phyloP scores from a whole-genome alignment of 2,113 vertebrate species.

The Ctenomys sociabilis region DNA sequence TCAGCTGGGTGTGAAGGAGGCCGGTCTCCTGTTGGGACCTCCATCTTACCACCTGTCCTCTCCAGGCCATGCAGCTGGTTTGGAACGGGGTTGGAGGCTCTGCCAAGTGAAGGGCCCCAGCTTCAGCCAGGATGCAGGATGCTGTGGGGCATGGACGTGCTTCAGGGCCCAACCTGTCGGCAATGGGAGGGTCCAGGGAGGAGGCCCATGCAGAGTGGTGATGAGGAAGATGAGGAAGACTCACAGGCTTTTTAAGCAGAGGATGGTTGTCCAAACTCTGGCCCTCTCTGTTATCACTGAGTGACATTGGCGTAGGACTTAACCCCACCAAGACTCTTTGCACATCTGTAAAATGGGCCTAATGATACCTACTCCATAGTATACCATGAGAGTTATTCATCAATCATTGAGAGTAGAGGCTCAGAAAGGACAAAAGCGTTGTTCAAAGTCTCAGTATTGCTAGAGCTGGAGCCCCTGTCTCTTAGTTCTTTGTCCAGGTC shows the following conservation, averaged over 20 bases:
- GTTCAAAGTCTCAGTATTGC: neutral
- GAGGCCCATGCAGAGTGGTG: neutral
- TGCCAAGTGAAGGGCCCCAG: neutral
- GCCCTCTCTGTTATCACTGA: neutral
- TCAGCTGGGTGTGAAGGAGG: neutral
- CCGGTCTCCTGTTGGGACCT: neutral
- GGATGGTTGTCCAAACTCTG: neutral
- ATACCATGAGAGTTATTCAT: neutral
- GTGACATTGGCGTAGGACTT: neutral
- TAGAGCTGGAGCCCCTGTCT: neutral
- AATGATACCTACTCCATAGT: too few relatives aligned
- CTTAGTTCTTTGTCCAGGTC: neutral
- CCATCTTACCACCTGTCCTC: neutral
- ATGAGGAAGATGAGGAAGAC: neutral
- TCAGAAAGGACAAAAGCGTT: neutral
- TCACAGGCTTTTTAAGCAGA: neutral
- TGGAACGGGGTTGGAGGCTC: neutral
- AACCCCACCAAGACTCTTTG: neutral
- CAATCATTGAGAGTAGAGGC: neutral
- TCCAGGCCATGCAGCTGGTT: neutral
- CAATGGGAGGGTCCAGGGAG: accelerated
- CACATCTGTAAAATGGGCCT: neutral
- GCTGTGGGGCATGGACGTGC: accelerated
- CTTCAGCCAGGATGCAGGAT: neutral
- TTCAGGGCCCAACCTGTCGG: neutral